A percentile compares a stretch with the other conserved stretches of the same genome.
Conservation (phyloP, 2,888 invertebrate genomes). For the Hoplodrina ambigua region DNA sequence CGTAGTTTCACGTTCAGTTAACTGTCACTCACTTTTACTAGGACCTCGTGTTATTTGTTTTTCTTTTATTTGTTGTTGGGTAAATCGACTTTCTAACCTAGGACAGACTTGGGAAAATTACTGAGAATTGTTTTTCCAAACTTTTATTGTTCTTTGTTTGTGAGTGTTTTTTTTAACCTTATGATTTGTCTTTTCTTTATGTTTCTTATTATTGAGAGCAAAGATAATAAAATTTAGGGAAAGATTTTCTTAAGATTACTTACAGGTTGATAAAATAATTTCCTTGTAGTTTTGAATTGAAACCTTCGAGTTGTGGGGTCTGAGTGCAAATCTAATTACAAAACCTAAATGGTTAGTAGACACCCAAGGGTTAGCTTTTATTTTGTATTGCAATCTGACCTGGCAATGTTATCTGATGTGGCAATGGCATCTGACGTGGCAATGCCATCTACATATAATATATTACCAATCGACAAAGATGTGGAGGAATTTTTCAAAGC, state of each 20-base stretch:
- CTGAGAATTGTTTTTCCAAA: background rate
- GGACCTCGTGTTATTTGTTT: constrained; percentile 28
- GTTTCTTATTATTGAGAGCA: background rate
- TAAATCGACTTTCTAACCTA: constrained; percentile 29
- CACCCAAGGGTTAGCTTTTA: too few relatives aligned
- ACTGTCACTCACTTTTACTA: constrained; percentile 41
- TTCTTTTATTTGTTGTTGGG: constrained; percentile 4
- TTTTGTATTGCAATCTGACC: too few relatives aligned
- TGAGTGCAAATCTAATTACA: too few relatives aligned
- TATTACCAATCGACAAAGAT: too few relatives aligned
- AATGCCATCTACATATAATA: too few relatives aligned
- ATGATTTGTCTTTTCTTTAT: background rate
- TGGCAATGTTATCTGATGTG: too few relatives aligned
- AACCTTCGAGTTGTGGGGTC: too few relatives aligned
- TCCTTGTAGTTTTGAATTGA: too few relatives aligned
- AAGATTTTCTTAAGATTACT: background rate
- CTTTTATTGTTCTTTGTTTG: background rate
- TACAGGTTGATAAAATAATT: too few relatives aligned
- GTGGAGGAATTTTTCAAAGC: too few relatives aligned
- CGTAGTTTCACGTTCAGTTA: constrained; percentile 30
- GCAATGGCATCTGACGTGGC: too few relatives aligned
- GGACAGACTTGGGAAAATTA: background rate
- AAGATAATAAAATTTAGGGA: background rate
- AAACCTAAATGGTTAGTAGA: too few relatives aligned
- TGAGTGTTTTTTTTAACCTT: background rate